Base-by-base conservation (phyloP, 1,140 invertebrate genomes). In the Drosophila santomea region DNA sequence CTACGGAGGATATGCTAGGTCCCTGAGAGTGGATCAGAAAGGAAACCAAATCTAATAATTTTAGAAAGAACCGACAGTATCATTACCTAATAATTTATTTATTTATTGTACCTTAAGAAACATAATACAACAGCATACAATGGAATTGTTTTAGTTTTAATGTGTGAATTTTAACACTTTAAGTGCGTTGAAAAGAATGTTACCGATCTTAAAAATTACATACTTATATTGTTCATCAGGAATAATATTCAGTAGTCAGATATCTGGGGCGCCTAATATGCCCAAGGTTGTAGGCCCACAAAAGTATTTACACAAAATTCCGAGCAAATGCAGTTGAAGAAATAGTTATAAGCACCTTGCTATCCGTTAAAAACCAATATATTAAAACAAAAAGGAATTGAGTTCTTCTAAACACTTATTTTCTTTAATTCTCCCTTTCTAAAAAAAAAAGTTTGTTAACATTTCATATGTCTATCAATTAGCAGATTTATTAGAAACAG, bases 1-100 rank as follows among this genome's bases (percentile, higher is more conserved):
- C 3, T 93, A 93, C 62, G 92, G 93, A 48, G 94, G 94, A 0
- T 94, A 94, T 63, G 93, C 93, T 3, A 74, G 93, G 64, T 85
- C 91, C 7, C 39, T 93, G 1, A 72, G 93, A 17, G 45, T 74
- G 25, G 68, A 89, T 14, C 85, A 90, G 2, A 32, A 50, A 11
- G 7, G 28, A 11, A 89, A 80, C 44, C 63, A 92, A 61, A 28
- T 84, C 67, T 61, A 88, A 64, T 63, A 55, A 36, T 45, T 71
- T 12, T 80, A 71, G 23, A 15, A n/a, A 2, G 43, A 52, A 12
- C 15, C 50, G 25, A 55, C 39, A 59, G 48, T 50, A 61, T 58
- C 52, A 51, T 25, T 32, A 10, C 2, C 54, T 50, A 47, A 73
- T 73, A 79, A 72, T 52, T 55, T 59, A 86, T 52, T 55, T 69